A percentile compares a stretch with the other conserved stretches of the same genome.
These are phyloP conservation scores for Panurus biarmicus DNA, from an alignment of 2,113 vertebrate genomes.

Conservation along the genomic window DNA sequence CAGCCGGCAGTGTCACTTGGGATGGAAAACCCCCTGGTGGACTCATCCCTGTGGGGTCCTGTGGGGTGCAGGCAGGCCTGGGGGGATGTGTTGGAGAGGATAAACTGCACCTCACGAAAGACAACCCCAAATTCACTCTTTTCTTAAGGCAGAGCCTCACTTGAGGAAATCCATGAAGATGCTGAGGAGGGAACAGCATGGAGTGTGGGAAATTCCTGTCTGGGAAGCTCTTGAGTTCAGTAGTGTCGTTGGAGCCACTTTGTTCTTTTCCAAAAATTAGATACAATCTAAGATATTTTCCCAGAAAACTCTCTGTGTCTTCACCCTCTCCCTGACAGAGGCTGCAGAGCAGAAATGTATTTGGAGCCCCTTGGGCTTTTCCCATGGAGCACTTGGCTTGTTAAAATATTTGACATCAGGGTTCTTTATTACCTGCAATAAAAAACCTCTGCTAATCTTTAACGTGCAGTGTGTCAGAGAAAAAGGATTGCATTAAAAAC, in stretches of 20 bases:
- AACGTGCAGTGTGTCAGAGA: conserved; percentile 15
- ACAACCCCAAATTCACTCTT: neutral
- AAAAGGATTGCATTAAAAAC: conserved; percentile 42
- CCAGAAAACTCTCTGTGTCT: neutral
- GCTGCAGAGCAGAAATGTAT: neutral
- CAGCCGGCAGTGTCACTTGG: fast-evolving
- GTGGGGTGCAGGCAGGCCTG: neutral
- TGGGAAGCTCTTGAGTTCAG: neutral
- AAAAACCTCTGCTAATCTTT: conserved; percentile 52
- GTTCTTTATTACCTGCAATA: conserved; percentile 56
- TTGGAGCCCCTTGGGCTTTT: conserved; percentile 7
- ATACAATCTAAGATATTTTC: conserved; percentile 7
- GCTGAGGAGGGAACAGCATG: fast-evolving
- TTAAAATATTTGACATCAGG: conserved; percentile 40
- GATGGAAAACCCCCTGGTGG: fast-evolving
- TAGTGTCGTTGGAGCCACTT: neutral
- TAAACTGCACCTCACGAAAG: neutral
- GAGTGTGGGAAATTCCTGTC: neutral
- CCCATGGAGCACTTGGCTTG: neutral
- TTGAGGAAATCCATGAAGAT: neutral
- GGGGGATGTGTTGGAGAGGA: neutral
- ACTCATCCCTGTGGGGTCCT: neutral
- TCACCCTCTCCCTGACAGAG: neutral
- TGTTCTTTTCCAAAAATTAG: neutral
- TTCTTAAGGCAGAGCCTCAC: neutral